phyloP scores from a whole-genome alignment of 1,140 invertebrate genomes.

The Leptopilina clavipes region DNA sequence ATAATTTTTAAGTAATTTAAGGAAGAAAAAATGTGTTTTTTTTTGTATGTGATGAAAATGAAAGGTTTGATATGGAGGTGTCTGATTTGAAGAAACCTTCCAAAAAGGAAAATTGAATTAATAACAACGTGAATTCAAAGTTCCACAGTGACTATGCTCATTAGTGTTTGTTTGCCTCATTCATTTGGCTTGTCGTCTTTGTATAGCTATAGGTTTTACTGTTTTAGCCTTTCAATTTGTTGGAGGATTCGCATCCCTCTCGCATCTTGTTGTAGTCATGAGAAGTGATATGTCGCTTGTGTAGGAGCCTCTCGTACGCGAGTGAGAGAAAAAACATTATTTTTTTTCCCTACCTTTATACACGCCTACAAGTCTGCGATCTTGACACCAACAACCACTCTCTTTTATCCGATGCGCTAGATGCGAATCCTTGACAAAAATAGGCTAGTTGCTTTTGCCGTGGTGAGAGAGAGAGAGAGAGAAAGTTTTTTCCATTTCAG shows the following conservation, averaged over 20 bases:
- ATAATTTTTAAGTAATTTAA: too few relatives aligned
- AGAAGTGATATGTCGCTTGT: slow-evolving; percentile 40
- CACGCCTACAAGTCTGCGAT: slow-evolving; percentile 41
- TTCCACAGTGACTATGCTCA: slow-evolving; percentile 38
- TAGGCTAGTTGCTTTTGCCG: slow-evolving; percentile 50
- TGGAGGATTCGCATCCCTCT: slow-evolving; percentile 34
- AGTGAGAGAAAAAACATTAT: slow-evolving; percentile 38
- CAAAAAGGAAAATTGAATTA: neutral
- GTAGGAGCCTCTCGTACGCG: slow-evolving; percentile 46
- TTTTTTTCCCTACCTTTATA: slow-evolving; percentile 42
- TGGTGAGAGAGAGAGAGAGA: slow-evolving; percentile 31
- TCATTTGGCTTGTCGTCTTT: neutral
- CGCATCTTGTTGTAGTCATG: slow-evolving; percentile 45
- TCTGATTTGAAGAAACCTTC: neutral
- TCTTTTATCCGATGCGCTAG: slow-evolving; percentile 41
- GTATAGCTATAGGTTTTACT: neutral
- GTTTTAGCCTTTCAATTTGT: slow-evolving; percentile 46
- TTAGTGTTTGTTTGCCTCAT: slow-evolving; percentile 38
- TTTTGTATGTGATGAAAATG: neutral
- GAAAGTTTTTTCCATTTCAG: slow-evolving; percentile 30
- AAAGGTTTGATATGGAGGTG: neutral
- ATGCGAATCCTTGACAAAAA: slow-evolving; percentile 54
- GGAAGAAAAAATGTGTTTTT: neutral
- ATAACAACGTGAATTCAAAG: neutral
- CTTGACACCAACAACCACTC: slow-evolving; percentile 51